Base-by-base conservation (phyloP, 2,888 invertebrate species). In the Tyria jacobaeae region DNA sequence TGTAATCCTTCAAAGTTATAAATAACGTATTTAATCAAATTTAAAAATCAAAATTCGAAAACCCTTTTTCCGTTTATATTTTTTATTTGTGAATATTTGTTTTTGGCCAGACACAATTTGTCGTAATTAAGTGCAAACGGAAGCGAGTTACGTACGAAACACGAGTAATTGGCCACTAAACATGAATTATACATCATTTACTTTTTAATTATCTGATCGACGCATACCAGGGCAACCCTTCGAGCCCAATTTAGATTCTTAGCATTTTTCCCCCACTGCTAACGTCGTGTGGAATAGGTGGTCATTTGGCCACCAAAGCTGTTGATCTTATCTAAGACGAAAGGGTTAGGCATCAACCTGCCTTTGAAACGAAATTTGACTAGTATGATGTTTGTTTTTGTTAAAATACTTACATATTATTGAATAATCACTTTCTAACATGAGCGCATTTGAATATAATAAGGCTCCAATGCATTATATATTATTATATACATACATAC, bases 241-340 rank as follows among this genome's bases (percentile, higher is more conserved):
- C 83, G 59, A 65, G 63, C 54, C 83, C 80, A 86, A 88, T 88
- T 88, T 80, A 84, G 80, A 86, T 85, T 79, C 83, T 79, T 79
- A 57, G 73, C 73, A 81, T 86, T 72, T 64, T 71, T 68, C 55
- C 60, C 53, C 58, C 51, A 48, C 51, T 37, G n/a, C 31, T 14
- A 47, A n/a, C 37, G 56, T 31, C 49, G 62, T 57, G 27, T n/a
- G n/a, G n/a, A 51, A 48, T 17, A 37, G 39, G 54, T 49, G 66
- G 69, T 62, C 62, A 69, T 67, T 75, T 72, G 83, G 60, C 84
- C 82, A 84, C 83, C 84, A 70, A 66, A 65, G 81, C 69, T 49
- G 72, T 60, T 52, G 58, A 77, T 76, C 64, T 71, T 72, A 76
- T 76, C 76, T 71, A 65, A 76, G 74, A 54, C 63, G 60, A 55